These are phyloP conservation scores for Drosophila monieri DNA, from an alignment of 2,888 invertebrate genomes.

Conservation along the genomic window DNA sequence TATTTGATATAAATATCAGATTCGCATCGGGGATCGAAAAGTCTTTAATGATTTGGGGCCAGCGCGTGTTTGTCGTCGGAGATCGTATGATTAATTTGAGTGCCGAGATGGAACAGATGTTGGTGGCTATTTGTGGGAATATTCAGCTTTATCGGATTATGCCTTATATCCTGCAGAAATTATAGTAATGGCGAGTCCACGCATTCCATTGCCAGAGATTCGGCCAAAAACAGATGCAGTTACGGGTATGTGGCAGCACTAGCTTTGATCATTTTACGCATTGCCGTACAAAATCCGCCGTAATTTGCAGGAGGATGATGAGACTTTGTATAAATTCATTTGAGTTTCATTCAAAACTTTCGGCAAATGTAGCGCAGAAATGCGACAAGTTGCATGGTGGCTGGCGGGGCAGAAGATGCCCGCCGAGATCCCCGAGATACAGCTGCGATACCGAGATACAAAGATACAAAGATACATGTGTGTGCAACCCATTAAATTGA, in stretches of 20 bases:
- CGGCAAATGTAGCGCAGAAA: constrained; percentile 51
- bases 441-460: constrained; percentile 23
- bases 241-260: constrained; percentile 40
- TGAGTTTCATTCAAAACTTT: constrained; percentile 56
- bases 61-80: constrained; percentile 59
- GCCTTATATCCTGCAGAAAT: neutral
- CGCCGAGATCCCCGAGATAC: constrained; percentile 7
- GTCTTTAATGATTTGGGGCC: constrained; percentile 8
- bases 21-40: constrained; percentile 4
- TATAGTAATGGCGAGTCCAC: constrained; percentile 21
- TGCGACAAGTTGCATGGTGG: constrained; percentile 15
- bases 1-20: constrained; percentile 16
- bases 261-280: constrained; percentile 79
- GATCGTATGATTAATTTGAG: constrained; percentile 60
- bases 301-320: constrained; percentile 61
- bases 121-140: constrained; percentile 26
- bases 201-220: constrained; percentile 29
- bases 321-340: constrained; percentile 58
- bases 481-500: constrained; percentile 70
- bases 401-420: neutral
- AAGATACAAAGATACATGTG: constrained; percentile 27
- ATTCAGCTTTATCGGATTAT: neutral
- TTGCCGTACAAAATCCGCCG: constrained; percentile 50
- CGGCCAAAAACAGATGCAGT: constrained; percentile 36
- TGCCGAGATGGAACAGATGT: constrained; percentile 49